These are phyloP conservation scores for Sminthurinus aureus DNA, from an alignment of 2,888 invertebrate species.

Conservation along the genomic window DNA sequence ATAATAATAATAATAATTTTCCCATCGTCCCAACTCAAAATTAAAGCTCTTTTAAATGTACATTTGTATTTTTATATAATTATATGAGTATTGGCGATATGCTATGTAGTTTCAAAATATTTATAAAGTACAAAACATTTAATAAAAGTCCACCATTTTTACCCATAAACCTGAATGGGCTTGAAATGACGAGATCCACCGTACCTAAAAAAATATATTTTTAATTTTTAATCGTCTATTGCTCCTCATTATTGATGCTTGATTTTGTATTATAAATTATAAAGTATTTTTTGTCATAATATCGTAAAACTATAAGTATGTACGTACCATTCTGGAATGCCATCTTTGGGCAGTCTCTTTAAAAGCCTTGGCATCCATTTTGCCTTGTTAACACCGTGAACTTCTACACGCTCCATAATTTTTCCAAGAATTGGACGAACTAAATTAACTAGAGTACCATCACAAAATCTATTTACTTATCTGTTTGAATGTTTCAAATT, in stretches of 20 bases:
- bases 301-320: not conserved
- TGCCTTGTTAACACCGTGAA: not conserved
- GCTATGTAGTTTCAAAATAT: no score
- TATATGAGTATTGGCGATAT: no score
- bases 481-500: not conserved
- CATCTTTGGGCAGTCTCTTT: not conserved
- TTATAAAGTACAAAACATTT: no score
- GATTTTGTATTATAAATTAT: not conserved
- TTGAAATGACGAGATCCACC: not conserved
- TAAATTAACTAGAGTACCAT: not conserved
- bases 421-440: not conserved
- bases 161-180: not conserved
- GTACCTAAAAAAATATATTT: not conserved
- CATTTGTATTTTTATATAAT: no score
- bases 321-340: not conserved
- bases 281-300: no score
- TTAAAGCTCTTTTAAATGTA: no score
- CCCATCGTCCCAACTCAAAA: no score
- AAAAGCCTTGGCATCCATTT: not conserved
- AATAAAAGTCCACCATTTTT: not conserved
- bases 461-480: not conserved
- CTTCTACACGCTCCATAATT: not conserved
- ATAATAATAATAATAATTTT: no score
- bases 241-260: not conserved
- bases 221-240: no score